Base-by-base conservation (phyloP, 2,888 invertebrate species). In the Torymus tubicola region DNA sequence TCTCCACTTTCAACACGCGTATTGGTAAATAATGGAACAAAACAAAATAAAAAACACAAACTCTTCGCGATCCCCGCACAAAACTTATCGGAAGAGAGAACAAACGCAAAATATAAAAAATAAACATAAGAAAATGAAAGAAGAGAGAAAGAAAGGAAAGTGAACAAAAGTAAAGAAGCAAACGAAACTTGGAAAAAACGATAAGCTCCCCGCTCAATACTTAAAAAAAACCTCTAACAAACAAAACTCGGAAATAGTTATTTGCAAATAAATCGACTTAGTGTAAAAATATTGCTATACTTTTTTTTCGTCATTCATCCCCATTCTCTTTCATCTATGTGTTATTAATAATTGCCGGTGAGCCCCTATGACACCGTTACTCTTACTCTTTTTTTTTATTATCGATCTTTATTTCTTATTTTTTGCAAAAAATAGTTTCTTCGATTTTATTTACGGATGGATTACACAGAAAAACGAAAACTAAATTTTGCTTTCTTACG, bases 251-350 rank as follows among this genome's bases (percentile, higher is more conserved):
- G 72, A 64, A 81, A 84, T 83, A 85, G 85, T 78, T 84, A 86
- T 83, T 86, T 83, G 85, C 82, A 86, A 86, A 42, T 42, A 42
- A 42, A 84, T 87, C 84, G 86, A 87, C 86, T 84, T 87, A 84
- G 86, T 88, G 88, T 88, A 88, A 88, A 89, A 88, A 88, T 88
- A 89, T 89, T 86, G 85, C 86, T 87, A 85, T 86, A 82, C 80
- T 82, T 85, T 81, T 81, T 76, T 80, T 60, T 84, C 80, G 67
- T 84, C 73, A 75, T 82, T 78, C 81, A 84, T 82, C 76, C 81
- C 83, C 81, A 64, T 67, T 78, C 58, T 73, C 53, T 64, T 77
- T 78, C 69, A 42, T 21, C 52, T 71, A 80, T 74, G 75, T 64
- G 58, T 73, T 52, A 74, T 74, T 55, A 53, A 72, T 67, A 70